These are phyloP conservation scores for Cyaniris semiargus DNA, from an alignment of 2,888 invertebrate species.

Conservation along the genomic window DNA sequence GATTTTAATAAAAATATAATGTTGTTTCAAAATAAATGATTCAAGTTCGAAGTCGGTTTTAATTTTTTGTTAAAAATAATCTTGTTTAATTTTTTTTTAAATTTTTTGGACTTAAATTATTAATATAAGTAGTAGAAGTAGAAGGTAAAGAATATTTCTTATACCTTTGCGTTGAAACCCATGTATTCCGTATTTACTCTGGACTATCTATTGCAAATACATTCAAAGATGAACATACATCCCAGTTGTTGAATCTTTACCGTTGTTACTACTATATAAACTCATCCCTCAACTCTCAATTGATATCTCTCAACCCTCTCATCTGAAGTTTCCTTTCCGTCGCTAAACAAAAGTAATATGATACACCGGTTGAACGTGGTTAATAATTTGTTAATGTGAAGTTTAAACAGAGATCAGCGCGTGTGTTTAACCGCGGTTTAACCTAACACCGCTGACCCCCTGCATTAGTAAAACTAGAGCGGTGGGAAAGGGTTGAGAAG, in stretches of 20 bases:
- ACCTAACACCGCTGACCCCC: conserved; percentile 63
- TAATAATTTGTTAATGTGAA: conserved; percentile 64
- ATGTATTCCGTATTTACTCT: not conserved
- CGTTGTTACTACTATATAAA: not conserved
- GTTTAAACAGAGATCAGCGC: conserved; percentile 66
- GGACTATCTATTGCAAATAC: too few species aligned
- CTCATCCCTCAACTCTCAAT: not conserved
- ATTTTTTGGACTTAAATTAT: not conserved
- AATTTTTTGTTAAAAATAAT: too few species aligned
- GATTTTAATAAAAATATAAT: too few species aligned
- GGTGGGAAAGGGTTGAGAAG: conserved; percentile 77
- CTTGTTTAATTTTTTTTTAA: not conserved
- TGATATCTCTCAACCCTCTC: not conserved
- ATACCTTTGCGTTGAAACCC: not conserved
- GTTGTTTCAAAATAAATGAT: too few species aligned
- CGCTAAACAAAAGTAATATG: conserved; percentile 9
- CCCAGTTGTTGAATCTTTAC: not conserved
- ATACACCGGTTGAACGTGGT: conserved; percentile 29
- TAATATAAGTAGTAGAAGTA: not conserved
- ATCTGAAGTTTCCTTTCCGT: conserved; percentile 1
- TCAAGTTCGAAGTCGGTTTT: too few species aligned
- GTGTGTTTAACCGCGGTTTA: conserved; percentile 56
- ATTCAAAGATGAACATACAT: too few species aligned
- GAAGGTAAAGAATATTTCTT: not conserved
- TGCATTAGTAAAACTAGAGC: conserved; percentile 79